Percentiles rank a stretch among this genome's conserved stretches.
These are phyloP conservation scores for Dromaius novaehollandiae DNA, from an alignment of 2,113 vertebrate species.

Conservation along the genomic window DNA sequence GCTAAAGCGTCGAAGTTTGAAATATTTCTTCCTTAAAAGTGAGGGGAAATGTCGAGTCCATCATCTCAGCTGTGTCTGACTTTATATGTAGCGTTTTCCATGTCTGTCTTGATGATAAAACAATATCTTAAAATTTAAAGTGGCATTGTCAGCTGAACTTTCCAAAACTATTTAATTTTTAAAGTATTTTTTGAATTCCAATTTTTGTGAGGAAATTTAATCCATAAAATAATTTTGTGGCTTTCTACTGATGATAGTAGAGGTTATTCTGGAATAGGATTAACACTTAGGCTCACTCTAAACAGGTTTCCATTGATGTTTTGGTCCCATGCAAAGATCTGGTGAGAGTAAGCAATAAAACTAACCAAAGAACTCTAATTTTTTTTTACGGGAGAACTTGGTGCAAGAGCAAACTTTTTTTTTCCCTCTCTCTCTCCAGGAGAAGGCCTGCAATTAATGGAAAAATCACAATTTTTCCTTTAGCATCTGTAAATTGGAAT, in stretches of 20 bases:
- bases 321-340: not conserved
- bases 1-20: not conserved
- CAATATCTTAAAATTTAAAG: not conserved
- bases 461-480: not conserved
- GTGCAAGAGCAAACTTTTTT: not conserved
- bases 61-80: not conserved
- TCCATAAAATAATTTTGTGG: not conserved
- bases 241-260: not conserved
- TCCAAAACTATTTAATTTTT: not conserved
- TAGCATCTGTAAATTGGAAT: not conserved
- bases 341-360: not conserved
- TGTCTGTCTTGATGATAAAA: not conserved
- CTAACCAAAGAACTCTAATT: rapidly evolving
- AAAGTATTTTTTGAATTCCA: not conserved
- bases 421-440: not conserved
- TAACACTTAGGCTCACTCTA: not conserved
- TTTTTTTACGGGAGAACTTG: not conserved
- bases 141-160: not conserved
- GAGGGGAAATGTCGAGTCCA: not conserved
- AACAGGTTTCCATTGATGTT: not conserved
- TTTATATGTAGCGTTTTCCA: not conserved
- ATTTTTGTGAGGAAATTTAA: not conserved
- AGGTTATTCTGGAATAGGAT: not conserved
- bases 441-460: not conserved
- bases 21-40: not conserved